Conservation (phyloP, 2,888 invertebrate genomes). For the Lasioglossum calceatum region DNA sequence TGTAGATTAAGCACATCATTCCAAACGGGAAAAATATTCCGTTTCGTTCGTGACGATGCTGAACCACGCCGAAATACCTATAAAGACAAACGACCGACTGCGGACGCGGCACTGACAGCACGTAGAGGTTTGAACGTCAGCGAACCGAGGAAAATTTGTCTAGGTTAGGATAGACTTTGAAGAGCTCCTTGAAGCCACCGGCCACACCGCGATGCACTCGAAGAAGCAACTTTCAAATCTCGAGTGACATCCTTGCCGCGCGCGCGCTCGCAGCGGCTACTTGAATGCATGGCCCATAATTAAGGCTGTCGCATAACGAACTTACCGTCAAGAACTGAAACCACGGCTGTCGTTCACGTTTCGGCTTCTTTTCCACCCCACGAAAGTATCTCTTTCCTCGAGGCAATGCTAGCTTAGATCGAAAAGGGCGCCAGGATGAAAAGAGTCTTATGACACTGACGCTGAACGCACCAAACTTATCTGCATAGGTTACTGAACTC, state of each 20-base stretch:
- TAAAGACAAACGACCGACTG: slow-evolving; percentile 24
- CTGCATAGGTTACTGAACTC: background rate
- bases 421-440: background rate
- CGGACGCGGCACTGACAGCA: background rate
- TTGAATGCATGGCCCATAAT: slow-evolving; percentile 54
- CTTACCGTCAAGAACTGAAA: slow-evolving; percentile 36
- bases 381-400: background rate
- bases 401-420: background rate
- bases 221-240: slow-evolving; percentile 59
- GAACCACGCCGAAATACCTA: background rate
- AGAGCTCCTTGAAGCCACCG: slow-evolving; percentile 34
- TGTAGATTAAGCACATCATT: slow-evolving; percentile 31
- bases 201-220: slow-evolving; percentile 41
- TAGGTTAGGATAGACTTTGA: slow-evolving; percentile 47
- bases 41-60: background rate
- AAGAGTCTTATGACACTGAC: background rate
- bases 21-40: background rate
- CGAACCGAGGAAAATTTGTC: slow-evolving; percentile 32
- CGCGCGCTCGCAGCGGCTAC: slow-evolving; percentile 26
- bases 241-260: slow-evolving; percentile 49
- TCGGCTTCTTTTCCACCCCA: background rate
- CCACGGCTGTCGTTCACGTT: slow-evolving; percentile 23
- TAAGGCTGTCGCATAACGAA: slow-evolving; percentile 56
- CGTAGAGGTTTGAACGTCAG: slow-evolving; percentile 34
- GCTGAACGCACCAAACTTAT: background rate